Conservation (phyloP, 2,113 vertebrate genomes). For the Myanophis thanlyinensis region DNA sequence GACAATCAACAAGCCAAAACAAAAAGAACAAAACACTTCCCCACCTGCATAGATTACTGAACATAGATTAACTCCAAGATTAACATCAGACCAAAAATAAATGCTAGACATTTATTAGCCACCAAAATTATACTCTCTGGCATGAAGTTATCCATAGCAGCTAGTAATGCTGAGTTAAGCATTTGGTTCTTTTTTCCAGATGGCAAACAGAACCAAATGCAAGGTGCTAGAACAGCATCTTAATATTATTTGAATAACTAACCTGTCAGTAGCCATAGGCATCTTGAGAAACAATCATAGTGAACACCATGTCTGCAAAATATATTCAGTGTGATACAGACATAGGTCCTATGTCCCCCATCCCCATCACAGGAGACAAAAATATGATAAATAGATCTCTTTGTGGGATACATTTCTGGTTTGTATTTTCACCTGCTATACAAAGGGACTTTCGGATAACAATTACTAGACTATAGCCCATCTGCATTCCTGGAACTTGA, state of each 20-base stretch:
- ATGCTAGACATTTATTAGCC: neutral
- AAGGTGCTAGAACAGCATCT: neutral
- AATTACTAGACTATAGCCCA: neutral
- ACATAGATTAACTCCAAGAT: neutral
- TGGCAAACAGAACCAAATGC: neutral
- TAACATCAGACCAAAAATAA: neutral
- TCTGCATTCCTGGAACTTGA: neutral
- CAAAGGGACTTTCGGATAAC: neutral
- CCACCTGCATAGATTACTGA: neutral
- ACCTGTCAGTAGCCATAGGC: neutral
- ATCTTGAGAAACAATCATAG: neutral
- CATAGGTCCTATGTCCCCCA: neutral
- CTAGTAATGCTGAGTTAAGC: neutral
- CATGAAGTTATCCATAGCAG: neutral
- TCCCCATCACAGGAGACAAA: neutral
- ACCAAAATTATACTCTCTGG: neutral
- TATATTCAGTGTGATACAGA: neutral
- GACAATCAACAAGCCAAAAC: neutral
- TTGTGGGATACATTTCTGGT: neutral
- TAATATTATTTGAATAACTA: neutral
- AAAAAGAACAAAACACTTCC: neutral
- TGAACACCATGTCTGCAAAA: neutral
- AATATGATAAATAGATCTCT: neutral
- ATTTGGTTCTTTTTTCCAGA: neutral
- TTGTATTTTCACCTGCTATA: neutral